Conservation (phyloP, 2,888 invertebrate species). For the Parthenolecanium corni region DNA sequence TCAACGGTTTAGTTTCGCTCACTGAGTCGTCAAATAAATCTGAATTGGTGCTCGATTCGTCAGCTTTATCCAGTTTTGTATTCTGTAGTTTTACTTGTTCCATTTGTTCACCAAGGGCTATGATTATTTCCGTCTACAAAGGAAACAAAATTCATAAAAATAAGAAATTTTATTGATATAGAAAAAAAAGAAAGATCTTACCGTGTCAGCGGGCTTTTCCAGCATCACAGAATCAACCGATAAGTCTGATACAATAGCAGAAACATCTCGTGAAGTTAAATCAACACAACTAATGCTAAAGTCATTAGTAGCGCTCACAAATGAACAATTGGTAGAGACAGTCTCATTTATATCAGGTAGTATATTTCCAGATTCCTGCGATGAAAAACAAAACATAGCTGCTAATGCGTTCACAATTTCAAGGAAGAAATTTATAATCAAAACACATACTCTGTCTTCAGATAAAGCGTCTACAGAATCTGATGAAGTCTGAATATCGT, state of each 20-base stretch:
- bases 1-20: not conserved
- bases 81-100: too few relatives aligned
- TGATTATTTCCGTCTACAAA: too few relatives aligned
- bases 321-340: constrained; percentile 4
- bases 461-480: not conserved
- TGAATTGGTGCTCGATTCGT: not conserved
- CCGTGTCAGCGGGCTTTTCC: not conserved
- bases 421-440: not conserved
- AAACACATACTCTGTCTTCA: not conserved
- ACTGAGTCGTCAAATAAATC: not conserved
- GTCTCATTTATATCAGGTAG: not conserved
- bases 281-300: not conserved
- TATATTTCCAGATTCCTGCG: not conserved
- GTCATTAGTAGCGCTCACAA: not conserved
- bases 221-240: not conserved
- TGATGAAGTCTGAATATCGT: not conserved
- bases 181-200: not conserved
- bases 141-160: not conserved
- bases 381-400: not conserved
- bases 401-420: not conserved
- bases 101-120: too few relatives aligned
- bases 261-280: not conserved
- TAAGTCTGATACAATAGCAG: constrained; percentile 11
- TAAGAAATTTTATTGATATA: not conserved
- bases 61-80: not conserved